Conservation (phyloP, 2,113 vertebrate genomes). For the Seriola quinqueradiata region DNA sequence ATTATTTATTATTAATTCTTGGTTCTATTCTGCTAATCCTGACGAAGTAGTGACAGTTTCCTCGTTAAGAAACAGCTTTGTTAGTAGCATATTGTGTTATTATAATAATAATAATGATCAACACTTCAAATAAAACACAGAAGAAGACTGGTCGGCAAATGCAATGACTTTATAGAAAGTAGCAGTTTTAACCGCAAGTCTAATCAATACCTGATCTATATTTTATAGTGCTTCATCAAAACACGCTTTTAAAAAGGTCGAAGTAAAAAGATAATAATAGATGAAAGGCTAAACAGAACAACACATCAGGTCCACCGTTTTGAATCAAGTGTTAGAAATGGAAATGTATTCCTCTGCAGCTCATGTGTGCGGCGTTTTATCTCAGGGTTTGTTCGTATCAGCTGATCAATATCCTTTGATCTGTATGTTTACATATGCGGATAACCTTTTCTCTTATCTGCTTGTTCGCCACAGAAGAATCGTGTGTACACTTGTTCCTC, state of each 20-base stretch:
- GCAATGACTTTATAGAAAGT: neutral
- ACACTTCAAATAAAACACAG: no score
- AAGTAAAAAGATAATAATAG: neutral
- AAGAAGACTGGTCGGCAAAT: no score
- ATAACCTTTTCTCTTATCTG: neutral
- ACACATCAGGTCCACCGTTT: neutral
- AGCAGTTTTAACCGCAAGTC: neutral
- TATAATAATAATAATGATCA: no score
- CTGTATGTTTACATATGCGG: neutral
- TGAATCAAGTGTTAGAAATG: neutral
- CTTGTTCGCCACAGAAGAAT: neutral
- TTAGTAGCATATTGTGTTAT: no score
- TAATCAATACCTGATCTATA: neutral
- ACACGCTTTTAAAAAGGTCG: neutral
- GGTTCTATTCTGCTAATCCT: neutral
- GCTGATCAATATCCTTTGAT: slow-evolving; percentile 38
- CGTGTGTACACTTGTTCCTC: neutral
- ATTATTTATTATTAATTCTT: neutral
- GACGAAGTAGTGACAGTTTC: neutral
- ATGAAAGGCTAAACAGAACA: neutral
- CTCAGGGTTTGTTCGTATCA: neutral
- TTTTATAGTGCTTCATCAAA: neutral
- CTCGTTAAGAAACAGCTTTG: neutral
- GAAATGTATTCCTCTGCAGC: neutral
- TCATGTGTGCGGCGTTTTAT: neutral